These are phyloP conservation scores for Poecilia gillii DNA, from an alignment of 2,797 vertebrate genomes.

Conservation along the genomic window DNA sequence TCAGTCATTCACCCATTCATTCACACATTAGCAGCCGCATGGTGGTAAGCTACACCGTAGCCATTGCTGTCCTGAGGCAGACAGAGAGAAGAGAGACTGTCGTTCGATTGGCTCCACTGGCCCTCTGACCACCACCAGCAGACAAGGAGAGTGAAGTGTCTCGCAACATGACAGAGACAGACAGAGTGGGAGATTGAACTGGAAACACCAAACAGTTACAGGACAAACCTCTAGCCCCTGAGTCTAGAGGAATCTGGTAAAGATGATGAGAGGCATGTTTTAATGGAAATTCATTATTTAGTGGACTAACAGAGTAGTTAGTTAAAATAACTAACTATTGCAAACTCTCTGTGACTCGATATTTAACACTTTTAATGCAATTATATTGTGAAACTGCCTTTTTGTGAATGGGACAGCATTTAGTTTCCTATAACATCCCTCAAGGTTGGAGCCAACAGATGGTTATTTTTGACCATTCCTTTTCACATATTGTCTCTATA, in stretches of 20 bases:
- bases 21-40: too few species aligned
- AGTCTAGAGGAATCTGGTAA: not conserved
- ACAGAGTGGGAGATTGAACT: not conserved
- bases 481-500: not conserved
- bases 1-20: too few species aligned
- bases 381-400: not conserved
- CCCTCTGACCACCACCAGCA: not conserved
- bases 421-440: not conserved
- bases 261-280: not conserved
- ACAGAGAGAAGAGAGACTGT: not conserved
- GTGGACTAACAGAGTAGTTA: not conserved
- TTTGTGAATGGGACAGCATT: not conserved
- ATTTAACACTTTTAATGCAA: not conserved
- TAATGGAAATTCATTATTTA: not conserved
- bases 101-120: not conserved
- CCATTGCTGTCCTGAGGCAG: too few species aligned
- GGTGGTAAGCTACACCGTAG: too few species aligned
- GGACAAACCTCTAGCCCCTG: not conserved
- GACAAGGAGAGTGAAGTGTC: not conserved
- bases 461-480: not conserved
- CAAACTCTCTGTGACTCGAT: not conserved
- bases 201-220: not conserved
- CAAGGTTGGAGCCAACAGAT: not conserved
- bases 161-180: not conserved
- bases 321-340: not conserved